Conservation (phyloP, 2,113 vertebrate genomes). For the Canis aureus region DNA sequence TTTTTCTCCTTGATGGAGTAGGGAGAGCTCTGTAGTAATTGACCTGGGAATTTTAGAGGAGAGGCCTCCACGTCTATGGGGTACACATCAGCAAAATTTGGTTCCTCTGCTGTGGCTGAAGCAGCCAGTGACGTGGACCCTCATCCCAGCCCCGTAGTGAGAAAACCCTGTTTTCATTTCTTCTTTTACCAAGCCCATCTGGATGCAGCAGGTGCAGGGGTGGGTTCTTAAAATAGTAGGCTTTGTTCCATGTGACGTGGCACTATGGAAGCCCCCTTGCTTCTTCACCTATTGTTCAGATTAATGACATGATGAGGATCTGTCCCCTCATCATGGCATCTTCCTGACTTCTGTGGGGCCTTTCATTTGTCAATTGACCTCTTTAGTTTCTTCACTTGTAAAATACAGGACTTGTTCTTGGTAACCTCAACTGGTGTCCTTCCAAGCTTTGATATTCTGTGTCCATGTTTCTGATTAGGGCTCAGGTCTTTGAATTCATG, state of each 20-base stretch:
- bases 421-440: background rate
- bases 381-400: constrained; percentile 25
- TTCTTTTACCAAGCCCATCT: constrained; percentile 74
- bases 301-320: constrained; percentile 17
- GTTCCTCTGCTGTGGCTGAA: background rate
- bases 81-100: background rate
- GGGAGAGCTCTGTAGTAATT: background rate
- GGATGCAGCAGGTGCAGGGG: constrained; percentile 73
- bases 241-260: constrained; percentile 64
- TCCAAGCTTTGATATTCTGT: background rate
- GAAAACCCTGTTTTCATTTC: constrained; percentile 75
- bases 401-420: background rate
- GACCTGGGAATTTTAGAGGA: background rate
- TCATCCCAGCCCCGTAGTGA: background rate
- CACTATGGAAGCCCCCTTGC: constrained; percentile 62
- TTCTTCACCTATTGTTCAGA: constrained; percentile 13
- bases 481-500: background rate
- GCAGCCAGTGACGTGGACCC: background rate
- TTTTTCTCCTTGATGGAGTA: background rate
- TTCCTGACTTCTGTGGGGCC: background rate
- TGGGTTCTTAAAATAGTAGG: constrained; percentile 74
- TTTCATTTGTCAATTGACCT: background rate
- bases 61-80: background rate
- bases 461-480: background rate
- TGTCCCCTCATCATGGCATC: background rate